These are phyloP conservation scores for Carterocephalus palaemon DNA, from an alignment of 2,888 invertebrate genomes.

Conservation along the genomic window DNA sequence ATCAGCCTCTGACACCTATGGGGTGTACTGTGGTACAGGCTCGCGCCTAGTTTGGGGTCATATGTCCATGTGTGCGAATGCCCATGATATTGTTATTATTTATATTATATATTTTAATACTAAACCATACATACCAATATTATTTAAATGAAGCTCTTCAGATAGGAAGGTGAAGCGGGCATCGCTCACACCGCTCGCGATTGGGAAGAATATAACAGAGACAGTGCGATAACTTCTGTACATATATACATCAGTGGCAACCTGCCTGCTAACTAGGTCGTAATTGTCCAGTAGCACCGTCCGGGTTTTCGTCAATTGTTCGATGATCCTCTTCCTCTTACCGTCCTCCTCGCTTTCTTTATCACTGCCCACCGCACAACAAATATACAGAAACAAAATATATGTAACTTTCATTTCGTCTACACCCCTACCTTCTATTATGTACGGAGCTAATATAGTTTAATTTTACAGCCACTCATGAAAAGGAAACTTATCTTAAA, in stretches of 20 bases:
- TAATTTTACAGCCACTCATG: too few species aligned
- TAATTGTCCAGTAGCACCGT: constrained; percentile 65
- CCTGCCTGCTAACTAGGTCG: constrained; percentile 65
- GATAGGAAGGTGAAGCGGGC: constrained; percentile 72
- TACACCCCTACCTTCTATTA: constrained; percentile 53
- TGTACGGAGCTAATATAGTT: too few species aligned
- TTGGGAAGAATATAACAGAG: constrained; percentile 64
- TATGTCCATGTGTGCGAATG: too few species aligned
- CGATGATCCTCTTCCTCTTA: constrained; percentile 60
- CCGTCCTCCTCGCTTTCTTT: constrained; percentile 59
- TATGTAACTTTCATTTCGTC: constrained; percentile 56
- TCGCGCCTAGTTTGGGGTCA: too few species aligned
- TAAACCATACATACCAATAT: constrained; percentile 71
- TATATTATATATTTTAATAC: too few species aligned
- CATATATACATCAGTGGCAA: constrained; percentile 69
- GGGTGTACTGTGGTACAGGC: too few species aligned
- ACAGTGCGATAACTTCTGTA: constrained; percentile 71
- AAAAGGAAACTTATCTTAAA: too few species aligned
- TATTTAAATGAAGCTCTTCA: constrained; percentile 72
- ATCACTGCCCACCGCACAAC: constrained; percentile 54
- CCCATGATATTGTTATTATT: too few species aligned
- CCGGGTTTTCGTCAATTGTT: constrained; percentile 60
- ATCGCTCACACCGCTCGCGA: constrained; percentile 62
- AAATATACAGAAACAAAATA: constrained; percentile 56
- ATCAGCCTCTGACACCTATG: too few species aligned